Base-by-base conservation (phyloP, 2,797 vertebrate genomes). In the Channa striata region DNA sequence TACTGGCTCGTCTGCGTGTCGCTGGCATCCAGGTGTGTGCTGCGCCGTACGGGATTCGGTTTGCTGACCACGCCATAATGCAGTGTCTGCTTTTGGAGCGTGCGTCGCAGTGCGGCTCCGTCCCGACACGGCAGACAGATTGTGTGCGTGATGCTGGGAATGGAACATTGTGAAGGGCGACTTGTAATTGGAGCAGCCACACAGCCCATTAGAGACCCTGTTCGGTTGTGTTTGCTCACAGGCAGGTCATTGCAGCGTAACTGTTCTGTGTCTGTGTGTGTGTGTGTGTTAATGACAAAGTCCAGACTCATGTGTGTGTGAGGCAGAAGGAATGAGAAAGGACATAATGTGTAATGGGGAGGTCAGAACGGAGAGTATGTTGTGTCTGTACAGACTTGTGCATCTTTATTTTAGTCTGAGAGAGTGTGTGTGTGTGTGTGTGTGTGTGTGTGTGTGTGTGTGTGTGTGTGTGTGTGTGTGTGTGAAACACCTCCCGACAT, bases 211-310 rank as follows among this genome's bases (percentile, higher is more conserved):
- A 83, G 64, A 72, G 62, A 78, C 50, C 47, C 60, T 44, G 69
- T 48, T 78, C 57, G 70, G 19, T 59, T 66, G 42, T 71, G 65
- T 65, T 86, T 73, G 76, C 82, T 88, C 64, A 39, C 34, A 85
- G 81, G 79, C 77, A 86, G 88, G 75, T 92, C 90, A 89, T 87
- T 89, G 84, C 84, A 88, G 67, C 58, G 8, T 68, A 87, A 92
- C 88, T 86, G 37, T 33, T 56, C 17, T 36, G 25, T 51, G 25
- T n/a, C 30, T 14, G 17, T 42, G 23, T 51, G 16, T 36, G 44
- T 5, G 44, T 39, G 30, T 4, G 16, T 57, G 20, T 48, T 48
- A 8, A 6, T 48, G 20, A n/a, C n/a, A 8, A 14, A 13, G 3
- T 21, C 46, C 46, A n/a, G n/a, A n/a, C n/a, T n/a, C n/a, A n/a